Base-by-base conservation (phyloP, 1,140 invertebrate genomes). In the Bombus confusus region DNA sequence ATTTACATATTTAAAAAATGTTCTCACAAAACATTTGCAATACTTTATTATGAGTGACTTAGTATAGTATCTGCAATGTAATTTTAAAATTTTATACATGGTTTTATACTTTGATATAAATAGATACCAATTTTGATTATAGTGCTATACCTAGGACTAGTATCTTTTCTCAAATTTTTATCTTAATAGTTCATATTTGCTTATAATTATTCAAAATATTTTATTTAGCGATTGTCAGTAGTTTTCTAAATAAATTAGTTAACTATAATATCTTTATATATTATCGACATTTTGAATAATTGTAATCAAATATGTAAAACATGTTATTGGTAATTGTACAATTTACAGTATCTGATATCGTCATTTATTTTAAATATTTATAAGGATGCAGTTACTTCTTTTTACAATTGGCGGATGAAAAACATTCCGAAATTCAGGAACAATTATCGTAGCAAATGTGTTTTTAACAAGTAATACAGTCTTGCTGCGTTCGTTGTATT, bases 351-450 rank as follows among this genome's bases (percentile, higher is more conserved):
- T 74, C 25, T 76, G 57, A 72, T 37, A 72, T 77, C 25, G 73
- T 71, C 13, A 5, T 87, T 84, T 81, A 89, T 75, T 90, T 87
- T 74, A 86, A 73, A 57, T 89, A 83, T 86, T 86, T 52, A 69
- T 76, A 62, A 73, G 41, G 73, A 72, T 77, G 69, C 59, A 76
- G 37, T 71, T 80, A 28, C 18, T 22, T 87, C 5, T 52, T 85
- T 79, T 72, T 80, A 88, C 10, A 80, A n/a, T 71, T 66, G 71
- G 41, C 68, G 78, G 71, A 71, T 76, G 76, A 68, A 85, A 62
- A 76, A 88, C 37, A 77, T 82, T 86, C 83, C 34, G 28, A 47
- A 73, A 86, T 89, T 47, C 37, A 86, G 62, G 31, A 86, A 89
- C 74, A 81, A 74, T 81, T 80, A 76, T 72, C 41, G 31, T 71